phyloP scores from a whole-genome alignment of 2,888 invertebrate species.

The Netelia virgata region DNA sequence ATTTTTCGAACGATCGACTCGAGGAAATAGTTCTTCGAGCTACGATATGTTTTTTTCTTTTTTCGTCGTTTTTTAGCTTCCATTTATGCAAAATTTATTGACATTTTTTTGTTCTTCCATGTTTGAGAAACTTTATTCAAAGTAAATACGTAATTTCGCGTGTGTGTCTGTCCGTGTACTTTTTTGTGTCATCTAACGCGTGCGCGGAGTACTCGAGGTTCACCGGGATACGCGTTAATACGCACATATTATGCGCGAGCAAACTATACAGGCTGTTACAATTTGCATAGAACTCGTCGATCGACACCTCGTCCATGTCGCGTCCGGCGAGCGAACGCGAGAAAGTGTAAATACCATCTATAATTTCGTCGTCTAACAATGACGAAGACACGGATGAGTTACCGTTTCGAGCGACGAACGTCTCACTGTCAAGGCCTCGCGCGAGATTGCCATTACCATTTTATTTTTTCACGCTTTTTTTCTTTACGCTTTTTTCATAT shows the following conservation, averaged over 20 bases:
- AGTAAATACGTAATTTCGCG: too few species aligned
- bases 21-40: too few species aligned
- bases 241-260: background rate
- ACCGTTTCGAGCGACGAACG: conserved; percentile 12
- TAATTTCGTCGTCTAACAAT: conserved; percentile 1
- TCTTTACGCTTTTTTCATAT: background rate
- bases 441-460: too few species aligned
- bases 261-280: background rate
- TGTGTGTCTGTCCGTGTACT: too few species aligned
- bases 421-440: background rate
- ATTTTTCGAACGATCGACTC: too few species aligned
- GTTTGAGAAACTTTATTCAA: too few species aligned
- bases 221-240: background rate
- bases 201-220: background rate
- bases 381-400: conserved; percentile 3
- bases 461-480: background rate
- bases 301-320: conserved; percentile 6
- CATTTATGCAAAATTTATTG: too few species aligned
- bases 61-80: too few species aligned
- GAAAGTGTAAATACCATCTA: conserved; percentile 27
- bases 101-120: too few species aligned
- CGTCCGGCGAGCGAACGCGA: background rate
- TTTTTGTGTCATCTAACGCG: too few species aligned
- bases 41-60: too few species aligned
- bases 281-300: conserved; percentile 35